Evolutionary conservation across 2,797 vertebrate species (phyloP), one percentile per base, ranked within the genome.

Genomic region (Botia kubotai): DNA sequence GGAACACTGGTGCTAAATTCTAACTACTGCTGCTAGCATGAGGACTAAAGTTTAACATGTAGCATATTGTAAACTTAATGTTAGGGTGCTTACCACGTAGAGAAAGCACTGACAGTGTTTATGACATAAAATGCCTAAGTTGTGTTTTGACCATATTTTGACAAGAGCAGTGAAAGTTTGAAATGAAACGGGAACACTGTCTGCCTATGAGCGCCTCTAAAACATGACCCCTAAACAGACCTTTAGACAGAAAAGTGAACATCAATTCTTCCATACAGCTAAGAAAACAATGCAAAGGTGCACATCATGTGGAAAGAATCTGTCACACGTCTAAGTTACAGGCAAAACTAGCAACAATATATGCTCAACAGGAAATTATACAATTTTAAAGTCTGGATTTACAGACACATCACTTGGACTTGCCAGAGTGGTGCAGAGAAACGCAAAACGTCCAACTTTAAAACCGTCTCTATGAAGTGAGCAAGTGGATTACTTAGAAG

Each of bases 311-410:
- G 48, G 55, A 77, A 57, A 68, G 63, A 77, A 83, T 85, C 69
- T 36, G 33, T 73, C 81, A 81, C 81, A 83, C 50, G 17, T 80
- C 58, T 1, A 80, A 74, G 39, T 23, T 46, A 36, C 63, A 74
- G 52, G 26, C 60, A 29, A 48, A 58, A 67, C 39, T 7, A 26
- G 33, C 29, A 36, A 23, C 12, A 65, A 13, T 50, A 58, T 50
- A 73, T 46, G 77, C 72, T 58, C 33, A 21, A 74, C 79, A 80
- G 71, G 79, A 80, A 74, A 74, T 80, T 74, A 48, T 50, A 58
- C 71, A 67, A 74, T 68, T 43, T 55, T 19, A 7, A 80, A 68
- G 79, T 80, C 71, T 80, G 62, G 52, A 68, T 80, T 50, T 21
- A 74, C 71, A 80, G 71, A 68, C 50, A 16, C 48, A 29, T 2